A percentile compares a stretch with the other conserved stretches of the same genome.
These are phyloP conservation scores for Porites divaricata DNA, from an alignment of 92 coral and sea anemone genomes.

Conservation along the genomic window DNA sequence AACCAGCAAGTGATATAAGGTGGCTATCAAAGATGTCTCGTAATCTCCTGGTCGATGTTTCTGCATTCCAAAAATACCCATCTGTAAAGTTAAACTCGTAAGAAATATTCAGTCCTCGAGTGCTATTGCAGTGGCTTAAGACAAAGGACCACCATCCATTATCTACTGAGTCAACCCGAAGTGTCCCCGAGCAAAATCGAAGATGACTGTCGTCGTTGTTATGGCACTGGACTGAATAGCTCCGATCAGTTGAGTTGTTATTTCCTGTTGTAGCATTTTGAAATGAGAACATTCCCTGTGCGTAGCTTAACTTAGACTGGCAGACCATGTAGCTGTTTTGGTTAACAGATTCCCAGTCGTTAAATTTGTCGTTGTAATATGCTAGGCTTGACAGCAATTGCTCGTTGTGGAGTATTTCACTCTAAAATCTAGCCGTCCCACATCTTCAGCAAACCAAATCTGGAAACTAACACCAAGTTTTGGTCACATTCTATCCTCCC, in stretches of 20 bases:
- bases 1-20: conserved; percentile 21
- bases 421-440: conserved; percentile 56
- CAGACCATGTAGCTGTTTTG: conserved; percentile 64
- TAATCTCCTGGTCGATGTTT: conserved; percentile 60
- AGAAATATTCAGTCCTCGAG: conserved; percentile 50
- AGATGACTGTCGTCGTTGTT: conserved; percentile 21
- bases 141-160: conserved; percentile 79
- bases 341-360: conserved; percentile 56
- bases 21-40: conserved; percentile 41
- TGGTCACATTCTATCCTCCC: conserved; percentile 51
- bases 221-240: conserved; percentile 17
- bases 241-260: not conserved
- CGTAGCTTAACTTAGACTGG: conserved; percentile 50
- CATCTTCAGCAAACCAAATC: conserved; percentile 62
- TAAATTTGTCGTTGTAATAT: conserved; percentile 58
- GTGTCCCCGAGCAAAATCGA: conserved; percentile 69
- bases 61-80: conserved; percentile 75
- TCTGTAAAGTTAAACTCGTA: conserved; percentile 68
- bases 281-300: conserved; percentile 19
- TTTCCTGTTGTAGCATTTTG: not conserved
- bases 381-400: conserved; percentile 66
- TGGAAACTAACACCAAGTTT: conserved; percentile 58
- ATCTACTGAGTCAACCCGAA: conserved; percentile 41
- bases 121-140: conserved; percentile 66
- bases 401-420: conserved; percentile 60